phyloP scores from a whole-genome alignment of 2,113 vertebrate genomes.

The Silurus meridionalis region DNA sequence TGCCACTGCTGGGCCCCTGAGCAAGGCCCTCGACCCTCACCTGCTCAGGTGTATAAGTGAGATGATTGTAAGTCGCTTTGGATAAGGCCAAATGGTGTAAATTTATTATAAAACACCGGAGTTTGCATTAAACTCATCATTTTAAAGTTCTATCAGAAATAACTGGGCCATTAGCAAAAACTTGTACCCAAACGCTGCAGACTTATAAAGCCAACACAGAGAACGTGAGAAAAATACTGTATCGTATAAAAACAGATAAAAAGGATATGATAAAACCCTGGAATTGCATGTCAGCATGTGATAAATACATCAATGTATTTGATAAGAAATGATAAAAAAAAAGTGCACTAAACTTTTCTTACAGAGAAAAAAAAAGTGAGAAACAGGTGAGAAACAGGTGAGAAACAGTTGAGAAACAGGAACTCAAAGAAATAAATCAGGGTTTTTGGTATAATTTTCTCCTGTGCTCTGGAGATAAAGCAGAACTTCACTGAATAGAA shows the following conservation, averaged over 20 bases:
- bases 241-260: background rate
- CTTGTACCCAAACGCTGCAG: background rate
- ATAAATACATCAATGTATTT: background rate
- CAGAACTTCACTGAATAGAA: background rate
- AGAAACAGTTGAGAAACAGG: background rate
- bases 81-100: no score
- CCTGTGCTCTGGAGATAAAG: background rate
- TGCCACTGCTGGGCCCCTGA: no score
- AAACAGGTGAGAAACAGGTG: background rate
- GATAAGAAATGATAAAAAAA: background rate
- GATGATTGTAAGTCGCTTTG: no score
- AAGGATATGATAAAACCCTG: background rate
- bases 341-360: conserved; percentile 49
- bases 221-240: background rate
- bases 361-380: background rate
- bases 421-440: background rate
- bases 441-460: background rate
- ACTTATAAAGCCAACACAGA: background rate
- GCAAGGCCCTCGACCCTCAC: no score
- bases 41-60: no score
- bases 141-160: background rate
- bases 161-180: background rate
- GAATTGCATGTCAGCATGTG: background rate
- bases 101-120: background rate
- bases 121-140: background rate